Evolutionary conservation across 2,113 vertebrate species (phyloP).

Genomic region (Callospermophilus lateralis): DNA sequence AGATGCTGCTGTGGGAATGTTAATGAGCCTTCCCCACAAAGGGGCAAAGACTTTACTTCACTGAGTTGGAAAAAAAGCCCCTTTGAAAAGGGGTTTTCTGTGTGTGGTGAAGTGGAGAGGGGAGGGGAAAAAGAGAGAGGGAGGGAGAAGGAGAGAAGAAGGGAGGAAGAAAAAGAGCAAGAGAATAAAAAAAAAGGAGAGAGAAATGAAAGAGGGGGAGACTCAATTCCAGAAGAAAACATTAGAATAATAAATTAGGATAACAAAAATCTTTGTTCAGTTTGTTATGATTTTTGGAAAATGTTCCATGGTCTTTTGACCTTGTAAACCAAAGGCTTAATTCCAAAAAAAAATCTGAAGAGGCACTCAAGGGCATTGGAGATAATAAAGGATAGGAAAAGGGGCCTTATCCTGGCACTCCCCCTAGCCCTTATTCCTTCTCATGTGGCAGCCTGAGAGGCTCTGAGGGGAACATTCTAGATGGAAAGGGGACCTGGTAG

Average conservation of each 20-base stretch:
- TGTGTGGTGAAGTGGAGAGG: slow-evolving; percentile 85
- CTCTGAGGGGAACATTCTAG: not conserved
- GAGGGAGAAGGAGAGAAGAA: not conserved
- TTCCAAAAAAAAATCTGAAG: slow-evolving; percentile 38
- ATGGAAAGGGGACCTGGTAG: not conserved
- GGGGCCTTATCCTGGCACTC: not conserved
- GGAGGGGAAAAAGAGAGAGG: slow-evolving; percentile 65
- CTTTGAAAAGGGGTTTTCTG: slow-evolving; percentile 93
- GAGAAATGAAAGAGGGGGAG: not conserved
- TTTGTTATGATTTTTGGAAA: slow-evolving; percentile 66
- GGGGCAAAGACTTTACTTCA: slow-evolving; percentile 86
- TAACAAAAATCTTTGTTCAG: slow-evolving; percentile 29
- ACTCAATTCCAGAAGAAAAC: slow-evolving; percentile 44
- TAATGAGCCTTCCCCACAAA: slow-evolving; percentile 87
- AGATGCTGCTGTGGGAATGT: slow-evolving; percentile 86
- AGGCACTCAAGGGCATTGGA: slow-evolving; percentile 41
- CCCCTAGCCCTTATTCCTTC: not conserved
- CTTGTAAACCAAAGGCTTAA: slow-evolving; percentile 55
- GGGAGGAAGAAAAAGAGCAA: not conserved
- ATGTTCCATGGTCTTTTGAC: slow-evolving; percentile 62
- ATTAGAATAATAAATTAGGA: slow-evolving; percentile 6
- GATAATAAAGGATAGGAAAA: slow-evolving; percentile 53
- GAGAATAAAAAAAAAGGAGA: slow-evolving; percentile 24
- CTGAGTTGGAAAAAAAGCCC: slow-evolving; percentile 86
- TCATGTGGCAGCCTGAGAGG: not conserved